These are phyloP conservation scores for Aphaenogaster ashmeadi DNA, from an alignment of 1,140 invertebrate species.

Conservation along the genomic window DNA sequence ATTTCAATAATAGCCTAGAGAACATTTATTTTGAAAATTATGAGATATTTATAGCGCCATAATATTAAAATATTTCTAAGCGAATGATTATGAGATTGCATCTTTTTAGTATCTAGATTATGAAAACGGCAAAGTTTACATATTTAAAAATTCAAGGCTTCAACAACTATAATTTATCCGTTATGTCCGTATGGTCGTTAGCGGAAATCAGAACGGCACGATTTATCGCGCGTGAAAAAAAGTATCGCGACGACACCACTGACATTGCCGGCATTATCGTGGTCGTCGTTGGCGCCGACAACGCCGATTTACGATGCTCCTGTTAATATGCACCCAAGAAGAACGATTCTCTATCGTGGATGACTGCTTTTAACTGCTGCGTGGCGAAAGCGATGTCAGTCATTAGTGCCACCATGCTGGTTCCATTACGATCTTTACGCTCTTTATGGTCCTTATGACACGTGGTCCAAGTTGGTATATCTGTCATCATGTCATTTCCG, in stretches of 20 bases:
- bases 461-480: conserved; percentile 3
- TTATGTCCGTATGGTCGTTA: not conserved
- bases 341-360: conserved; percentile 48
- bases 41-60: not conserved
- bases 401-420: conserved; percentile 40
- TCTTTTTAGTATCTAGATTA: not conserved
- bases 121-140: not conserved
- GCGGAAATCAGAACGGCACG: conserved; percentile 45
- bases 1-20: conserved; percentile 4
- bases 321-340: conserved; percentile 54
- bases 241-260: conserved; percentile 11
- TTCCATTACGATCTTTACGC: conserved; percentile 56
- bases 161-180: not conserved
- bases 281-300: conserved; percentile 28
- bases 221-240: conserved; percentile 74
- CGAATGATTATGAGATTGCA: not conserved
- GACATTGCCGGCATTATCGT: not conserved
- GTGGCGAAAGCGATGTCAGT: conserved; percentile 36
- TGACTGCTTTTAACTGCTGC: conserved; percentile 58
- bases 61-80: not conserved
- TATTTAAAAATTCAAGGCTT: conserved; percentile 1
- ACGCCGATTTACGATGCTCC: conserved; percentile 63
- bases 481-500: not conserved
- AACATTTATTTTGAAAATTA: not conserved
- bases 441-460: conserved; percentile 37